Percentiles rank a stretch among this genome's conserved stretches.
Evolutionary conservation across 2,797 vertebrate genomes (phyloP).

Genomic region (Aplochiton taeniatus): DNA sequence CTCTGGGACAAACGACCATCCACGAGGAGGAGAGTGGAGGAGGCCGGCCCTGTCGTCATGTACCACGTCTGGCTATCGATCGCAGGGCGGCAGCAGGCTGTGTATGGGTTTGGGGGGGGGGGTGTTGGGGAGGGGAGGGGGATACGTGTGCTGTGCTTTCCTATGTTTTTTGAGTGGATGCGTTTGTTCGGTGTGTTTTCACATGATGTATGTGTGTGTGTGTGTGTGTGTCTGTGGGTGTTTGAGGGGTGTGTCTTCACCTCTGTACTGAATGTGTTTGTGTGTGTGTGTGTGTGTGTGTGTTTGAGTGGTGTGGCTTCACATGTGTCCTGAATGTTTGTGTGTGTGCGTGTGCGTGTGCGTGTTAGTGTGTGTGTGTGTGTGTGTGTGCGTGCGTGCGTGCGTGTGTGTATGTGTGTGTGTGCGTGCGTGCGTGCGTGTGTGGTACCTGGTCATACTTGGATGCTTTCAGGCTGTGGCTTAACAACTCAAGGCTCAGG

Average conservation of each 20-base stretch:
- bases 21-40: background rate
- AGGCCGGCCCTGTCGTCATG: too few species aligned
- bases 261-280: slow-evolving; percentile 18
- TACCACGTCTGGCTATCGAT: too few species aligned
- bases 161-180: too few species aligned
- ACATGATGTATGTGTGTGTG: too few species aligned
- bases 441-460: slow-evolving; percentile 81
- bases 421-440: slow-evolving; percentile 8
- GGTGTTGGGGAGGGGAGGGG: too few species aligned
- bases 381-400: slow-evolving; percentile 9
- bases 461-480: slow-evolving; percentile 64
- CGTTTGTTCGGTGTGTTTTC: too few species aligned
- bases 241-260: background rate
- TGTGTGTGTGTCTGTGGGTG: background rate
- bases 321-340: background rate
- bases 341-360: too few species aligned
- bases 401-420: slow-evolving; percentile 10
- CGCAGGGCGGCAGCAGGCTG: too few species aligned
- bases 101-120: too few species aligned
- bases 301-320: background rate
- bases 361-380: too few species aligned
- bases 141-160: too few species aligned
- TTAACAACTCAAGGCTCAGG: slow-evolving; percentile 76
- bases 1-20: slow-evolving; percentile 5
- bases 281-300: slow-evolving; percentile 4